These are phyloP conservation scores for Nomada flava DNA, from an alignment of 2,888 invertebrate species.

Conservation along the genomic window DNA sequence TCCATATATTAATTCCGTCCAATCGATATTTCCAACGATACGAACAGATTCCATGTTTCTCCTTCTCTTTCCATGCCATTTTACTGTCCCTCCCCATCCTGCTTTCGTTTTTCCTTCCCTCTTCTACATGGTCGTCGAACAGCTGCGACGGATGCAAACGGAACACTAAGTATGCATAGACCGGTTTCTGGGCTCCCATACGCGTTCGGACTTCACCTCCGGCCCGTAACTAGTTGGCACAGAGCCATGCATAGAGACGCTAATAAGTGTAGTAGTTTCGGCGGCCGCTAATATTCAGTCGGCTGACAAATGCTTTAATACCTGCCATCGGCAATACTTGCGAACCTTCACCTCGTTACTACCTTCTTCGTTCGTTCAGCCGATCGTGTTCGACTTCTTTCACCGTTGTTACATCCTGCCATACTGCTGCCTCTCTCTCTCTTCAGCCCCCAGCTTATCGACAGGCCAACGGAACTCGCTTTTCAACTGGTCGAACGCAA, in stretches of 20 bases:
- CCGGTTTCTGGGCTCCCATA: slow-evolving; percentile 64
- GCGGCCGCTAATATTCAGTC: slow-evolving; percentile 76
- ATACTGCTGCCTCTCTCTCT: not conserved
- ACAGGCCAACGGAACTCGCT: slow-evolving; percentile 44
- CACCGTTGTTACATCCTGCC: slow-evolving; percentile 26
- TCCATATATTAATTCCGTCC: not conserved
- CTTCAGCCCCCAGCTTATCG: slow-evolving; percentile 39
- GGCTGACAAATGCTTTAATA: slow-evolving; percentile 82
- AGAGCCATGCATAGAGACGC: slow-evolving; percentile 80
- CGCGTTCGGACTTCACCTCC: slow-evolving; percentile 75
- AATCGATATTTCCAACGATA: slow-evolving; percentile 44
- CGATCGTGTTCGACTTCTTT: slow-evolving; percentile 39
- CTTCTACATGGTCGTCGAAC: slow-evolving; percentile 2
- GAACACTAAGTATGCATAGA: slow-evolving; percentile 72
- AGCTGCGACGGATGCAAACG: slow-evolving; percentile 46
- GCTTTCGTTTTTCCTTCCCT: not conserved
- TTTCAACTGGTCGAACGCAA: slow-evolving; percentile 42
- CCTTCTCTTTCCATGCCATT: slow-evolving; percentile 10
- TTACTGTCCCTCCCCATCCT: too few relatives aligned
- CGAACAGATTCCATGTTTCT: slow-evolving; percentile 1
- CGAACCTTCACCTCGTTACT: slow-evolving; percentile 55
- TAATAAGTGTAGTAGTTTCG: slow-evolving; percentile 74
- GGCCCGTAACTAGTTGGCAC: slow-evolving; percentile 82
- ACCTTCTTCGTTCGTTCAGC: slow-evolving; percentile 32
- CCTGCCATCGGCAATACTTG: slow-evolving; percentile 80